Conservation (phyloP, 1,140 invertebrate species). For the Halictus rubicundus region DNA sequence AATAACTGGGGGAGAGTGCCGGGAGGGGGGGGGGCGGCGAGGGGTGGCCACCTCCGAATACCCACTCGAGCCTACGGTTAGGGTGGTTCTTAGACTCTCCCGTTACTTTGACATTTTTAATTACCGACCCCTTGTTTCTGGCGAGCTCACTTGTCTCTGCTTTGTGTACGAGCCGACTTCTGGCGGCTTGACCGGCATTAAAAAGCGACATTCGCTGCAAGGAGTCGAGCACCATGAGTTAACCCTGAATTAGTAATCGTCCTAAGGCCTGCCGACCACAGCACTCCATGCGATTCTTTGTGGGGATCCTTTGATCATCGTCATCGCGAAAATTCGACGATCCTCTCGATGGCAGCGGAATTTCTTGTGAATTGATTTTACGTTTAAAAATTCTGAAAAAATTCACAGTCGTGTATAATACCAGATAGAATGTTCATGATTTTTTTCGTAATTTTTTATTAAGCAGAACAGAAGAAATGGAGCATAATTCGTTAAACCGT, state of each 20-base stretch:
- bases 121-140: conserved; percentile 61
- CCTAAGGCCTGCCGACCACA: conserved; percentile 1
- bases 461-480: too few species aligned
- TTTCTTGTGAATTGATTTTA: too few species aligned
- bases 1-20: neutral
- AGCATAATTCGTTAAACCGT: too few species aligned
- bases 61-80: conserved; percentile 23
- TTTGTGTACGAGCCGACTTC: conserved; percentile 55
- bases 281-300: neutral
- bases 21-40: neutral
- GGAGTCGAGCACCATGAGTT: conserved; percentile 35
- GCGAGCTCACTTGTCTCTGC: conserved; percentile 55
- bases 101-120: conserved; percentile 67
- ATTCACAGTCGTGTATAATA: too few species aligned
- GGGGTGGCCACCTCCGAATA: conserved; percentile 30
- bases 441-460: too few species aligned
- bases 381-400: too few species aligned
- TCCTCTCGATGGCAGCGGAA: neutral
- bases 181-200: conserved; percentile 58
- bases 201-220: conserved; percentile 48
- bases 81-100: conserved; percentile 50
- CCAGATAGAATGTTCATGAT: too few species aligned
- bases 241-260: conserved; percentile 61
- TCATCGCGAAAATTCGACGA: neutral
- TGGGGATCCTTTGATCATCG: neutral